Evolutionary conservation across 2,888 invertebrate genomes (phyloP).

Genomic region (Petrolisthes cinctipes): DNA sequence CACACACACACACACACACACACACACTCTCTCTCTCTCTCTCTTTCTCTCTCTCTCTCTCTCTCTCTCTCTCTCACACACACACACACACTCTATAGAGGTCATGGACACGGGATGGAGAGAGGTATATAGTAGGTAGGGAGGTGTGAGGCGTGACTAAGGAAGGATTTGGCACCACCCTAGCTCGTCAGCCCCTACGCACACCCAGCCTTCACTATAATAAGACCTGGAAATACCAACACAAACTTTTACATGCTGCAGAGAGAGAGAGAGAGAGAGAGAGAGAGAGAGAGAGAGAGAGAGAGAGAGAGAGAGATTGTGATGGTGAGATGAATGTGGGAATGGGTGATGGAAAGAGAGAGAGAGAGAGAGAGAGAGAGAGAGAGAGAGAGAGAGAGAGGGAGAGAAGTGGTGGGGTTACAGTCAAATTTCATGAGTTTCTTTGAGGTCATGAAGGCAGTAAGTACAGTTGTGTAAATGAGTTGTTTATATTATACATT

Average conservation of each 20-base stretch:
- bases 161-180: not conserved
- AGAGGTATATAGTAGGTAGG: not conserved
- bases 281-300: not conserved
- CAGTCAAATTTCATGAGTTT: too few relatives aligned
- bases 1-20: not conserved
- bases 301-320: conserved; percentile 11
- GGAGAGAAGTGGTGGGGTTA: not conserved
- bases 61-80: not conserved
- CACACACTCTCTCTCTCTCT: not conserved
- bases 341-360: too few relatives aligned
- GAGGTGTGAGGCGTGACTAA: not conserved
- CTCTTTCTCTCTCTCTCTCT: not conserved
- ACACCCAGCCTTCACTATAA: not conserved
- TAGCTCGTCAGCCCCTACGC: not conserved
- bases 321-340: too few relatives aligned
- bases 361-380: not conserved
- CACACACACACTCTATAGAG: not conserved
- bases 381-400: not conserved
- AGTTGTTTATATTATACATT: too few relatives aligned
- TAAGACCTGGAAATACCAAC: not conserved
- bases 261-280: not conserved
- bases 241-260: not conserved
- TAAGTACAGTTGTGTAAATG: too few relatives aligned
- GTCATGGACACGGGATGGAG: not conserved
- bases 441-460: too few relatives aligned